Evolutionary conservation across 1,140 invertebrate genomes (phyloP).

Genomic region (Nasonia vitripennis): DNA sequence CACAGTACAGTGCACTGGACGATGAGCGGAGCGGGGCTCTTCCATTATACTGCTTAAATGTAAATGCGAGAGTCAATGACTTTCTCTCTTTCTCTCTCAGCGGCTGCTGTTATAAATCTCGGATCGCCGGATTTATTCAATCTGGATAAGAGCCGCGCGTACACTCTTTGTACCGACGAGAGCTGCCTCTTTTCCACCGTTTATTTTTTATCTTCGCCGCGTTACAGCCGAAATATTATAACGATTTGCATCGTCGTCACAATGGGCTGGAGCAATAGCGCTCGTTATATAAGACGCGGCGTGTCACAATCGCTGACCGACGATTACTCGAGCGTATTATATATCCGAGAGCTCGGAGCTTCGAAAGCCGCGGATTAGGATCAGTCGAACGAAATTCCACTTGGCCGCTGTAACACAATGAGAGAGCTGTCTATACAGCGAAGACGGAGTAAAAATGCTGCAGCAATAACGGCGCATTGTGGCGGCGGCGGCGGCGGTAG

Average conservation of each 20-base stretch:
- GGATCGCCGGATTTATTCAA: conserved; percentile 48
- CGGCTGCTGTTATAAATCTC: conserved; percentile 44
- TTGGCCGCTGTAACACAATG: neutral
- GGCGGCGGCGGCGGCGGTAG: neutral
- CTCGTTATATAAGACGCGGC: conserved; percentile 1
- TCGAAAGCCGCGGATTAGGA: neutral
- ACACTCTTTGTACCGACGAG: neutral
- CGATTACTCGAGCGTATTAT: conserved; percentile 13
- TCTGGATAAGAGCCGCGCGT: conserved; percentile 32
- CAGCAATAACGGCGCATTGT: neutral
- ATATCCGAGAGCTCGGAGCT: no score
- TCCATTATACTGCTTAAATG: conserved; percentile 51
- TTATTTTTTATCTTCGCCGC: neutral
- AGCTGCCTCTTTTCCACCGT: neutral
- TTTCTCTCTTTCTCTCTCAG: conserved; percentile 47
- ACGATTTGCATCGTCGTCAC: no score
- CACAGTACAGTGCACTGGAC: neutral
- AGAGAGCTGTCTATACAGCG: neutral
- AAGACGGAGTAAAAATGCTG: neutral
- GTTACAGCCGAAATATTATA: no score
- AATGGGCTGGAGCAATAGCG: no score
- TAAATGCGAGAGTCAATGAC: conserved; percentile 48
- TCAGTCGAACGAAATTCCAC: conserved; percentile 1
- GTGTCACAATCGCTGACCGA: neutral
- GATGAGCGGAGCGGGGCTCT: conserved; percentile 36